phyloP scores from a whole-genome alignment of 2,113 vertebrate species.

The Sphaerodactylus townsendi region DNA sequence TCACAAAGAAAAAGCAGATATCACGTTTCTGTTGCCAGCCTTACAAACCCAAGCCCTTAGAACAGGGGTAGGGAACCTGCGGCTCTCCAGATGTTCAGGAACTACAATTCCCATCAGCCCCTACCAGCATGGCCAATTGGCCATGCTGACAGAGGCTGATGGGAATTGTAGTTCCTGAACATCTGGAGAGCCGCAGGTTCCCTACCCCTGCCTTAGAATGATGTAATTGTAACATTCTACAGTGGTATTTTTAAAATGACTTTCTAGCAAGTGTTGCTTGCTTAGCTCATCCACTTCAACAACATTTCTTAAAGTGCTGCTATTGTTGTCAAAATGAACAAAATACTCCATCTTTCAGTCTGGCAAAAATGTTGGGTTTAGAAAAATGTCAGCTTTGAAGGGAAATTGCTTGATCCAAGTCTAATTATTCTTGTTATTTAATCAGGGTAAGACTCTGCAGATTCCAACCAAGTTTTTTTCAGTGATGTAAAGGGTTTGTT shows the following conservation, averaged over 20 bases:
- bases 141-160: no score
- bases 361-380: slow-evolving; percentile 4
- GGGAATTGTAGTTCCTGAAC: no score
- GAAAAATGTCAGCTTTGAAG: neutral
- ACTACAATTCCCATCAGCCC: no score
- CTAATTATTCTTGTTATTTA: neutral
- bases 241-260: neutral
- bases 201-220: no score
- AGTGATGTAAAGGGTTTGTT: neutral
- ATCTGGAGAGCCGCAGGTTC: no score
- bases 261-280: neutral
- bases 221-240: neutral
- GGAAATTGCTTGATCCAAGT: neutral
- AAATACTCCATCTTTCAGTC: slow-evolving; percentile 2
- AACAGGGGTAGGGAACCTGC: no score
- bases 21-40: neutral
- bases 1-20: neutral
- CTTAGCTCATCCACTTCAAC: neutral
- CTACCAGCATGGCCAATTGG: no score
- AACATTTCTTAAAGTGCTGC: neutral
- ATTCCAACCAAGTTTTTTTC: neutral
- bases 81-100: no score
- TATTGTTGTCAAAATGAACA: neutral
- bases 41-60: neutral
- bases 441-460: neutral